phyloP scores from a whole-genome alignment of 2,888 invertebrate species.

The Metopia argyrocephala region DNA sequence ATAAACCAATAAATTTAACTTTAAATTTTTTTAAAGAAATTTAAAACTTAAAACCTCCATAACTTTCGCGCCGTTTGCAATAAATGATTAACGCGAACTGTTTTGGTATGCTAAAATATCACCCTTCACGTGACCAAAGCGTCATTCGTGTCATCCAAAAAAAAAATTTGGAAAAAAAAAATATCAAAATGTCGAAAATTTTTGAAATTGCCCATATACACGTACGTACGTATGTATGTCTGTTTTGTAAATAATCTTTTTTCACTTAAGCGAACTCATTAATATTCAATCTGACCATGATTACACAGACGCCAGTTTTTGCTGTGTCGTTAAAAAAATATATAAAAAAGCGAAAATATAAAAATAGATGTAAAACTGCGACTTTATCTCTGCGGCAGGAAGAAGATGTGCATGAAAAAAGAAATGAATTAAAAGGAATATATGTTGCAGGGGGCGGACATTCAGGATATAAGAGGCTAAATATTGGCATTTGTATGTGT shows the following conservation, averaged over 20 bases:
- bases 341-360: neutral
- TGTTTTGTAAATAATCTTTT: conserved; percentile 58
- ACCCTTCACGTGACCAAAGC: too few relatives aligned
- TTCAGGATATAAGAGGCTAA: neutral
- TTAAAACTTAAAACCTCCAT: too few relatives aligned
- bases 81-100: too few relatives aligned
- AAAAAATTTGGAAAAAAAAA: too few relatives aligned
- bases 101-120: too few relatives aligned
- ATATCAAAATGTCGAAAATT: too few relatives aligned
- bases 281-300: conserved; percentile 76
- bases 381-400: conserved; percentile 18
- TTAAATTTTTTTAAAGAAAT: too few relatives aligned
- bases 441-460: neutral
- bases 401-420: conserved; percentile 7
- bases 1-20: too few relatives aligned
- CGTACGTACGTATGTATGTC: neutral
- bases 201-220: too few relatives aligned
- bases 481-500: neutral
- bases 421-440: neutral
- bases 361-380: conserved; percentile 14
- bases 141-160: too few relatives aligned
- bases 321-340: conserved; percentile 30
- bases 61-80: too few relatives aligned
- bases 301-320: conserved; percentile 66
- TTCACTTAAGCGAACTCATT: conserved; percentile 72